Percentiles rank a stretch among this genome's conserved stretches.
These are phyloP conservation scores for Melikaiella ostensackeni DNA, from an alignment of 2,888 invertebrate species.

Conservation along the genomic window DNA sequence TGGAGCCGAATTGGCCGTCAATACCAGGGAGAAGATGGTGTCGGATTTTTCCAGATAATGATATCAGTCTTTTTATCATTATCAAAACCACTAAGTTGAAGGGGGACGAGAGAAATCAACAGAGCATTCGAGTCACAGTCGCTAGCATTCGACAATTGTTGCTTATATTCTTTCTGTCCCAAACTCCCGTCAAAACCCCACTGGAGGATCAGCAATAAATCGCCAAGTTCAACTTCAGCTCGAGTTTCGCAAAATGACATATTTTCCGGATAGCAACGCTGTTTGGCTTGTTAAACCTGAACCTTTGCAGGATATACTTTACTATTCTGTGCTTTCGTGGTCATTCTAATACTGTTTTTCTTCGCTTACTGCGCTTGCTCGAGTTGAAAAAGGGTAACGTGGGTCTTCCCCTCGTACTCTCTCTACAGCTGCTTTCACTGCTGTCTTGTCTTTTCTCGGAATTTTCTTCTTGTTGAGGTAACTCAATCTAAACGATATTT, in stretches of 20 bases:
- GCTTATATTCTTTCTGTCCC: conserved; percentile 39
- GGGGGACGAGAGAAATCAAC: conserved; percentile 38
- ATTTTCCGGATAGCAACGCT: neutral
- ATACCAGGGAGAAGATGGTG: no score
- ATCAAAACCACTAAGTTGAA: conserved; percentile 32
- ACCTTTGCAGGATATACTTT: conserved; percentile 1
- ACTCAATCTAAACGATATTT: no score
- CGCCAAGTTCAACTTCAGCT: neutral
- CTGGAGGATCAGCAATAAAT: conserved; percentile 17
- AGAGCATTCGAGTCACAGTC: conserved; percentile 12
- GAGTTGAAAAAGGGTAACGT: no score
- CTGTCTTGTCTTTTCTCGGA: no score
- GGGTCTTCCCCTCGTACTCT: no score
- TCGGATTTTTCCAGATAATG: no score
- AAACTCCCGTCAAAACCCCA: conserved; percentile 39
- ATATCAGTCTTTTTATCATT: no score
- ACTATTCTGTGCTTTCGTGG: neutral
- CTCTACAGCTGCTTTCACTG: no score
- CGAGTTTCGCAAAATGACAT: neutral
- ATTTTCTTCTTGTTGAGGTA: no score
- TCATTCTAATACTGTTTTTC: neutral
- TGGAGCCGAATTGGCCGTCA: no score
- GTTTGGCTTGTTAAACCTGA: conserved; percentile 35
- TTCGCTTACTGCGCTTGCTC: no score
- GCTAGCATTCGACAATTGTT: conserved; percentile 21